Conservation (phyloP, 2,888 invertebrate species). For the Polyommatus icarus region DNA sequence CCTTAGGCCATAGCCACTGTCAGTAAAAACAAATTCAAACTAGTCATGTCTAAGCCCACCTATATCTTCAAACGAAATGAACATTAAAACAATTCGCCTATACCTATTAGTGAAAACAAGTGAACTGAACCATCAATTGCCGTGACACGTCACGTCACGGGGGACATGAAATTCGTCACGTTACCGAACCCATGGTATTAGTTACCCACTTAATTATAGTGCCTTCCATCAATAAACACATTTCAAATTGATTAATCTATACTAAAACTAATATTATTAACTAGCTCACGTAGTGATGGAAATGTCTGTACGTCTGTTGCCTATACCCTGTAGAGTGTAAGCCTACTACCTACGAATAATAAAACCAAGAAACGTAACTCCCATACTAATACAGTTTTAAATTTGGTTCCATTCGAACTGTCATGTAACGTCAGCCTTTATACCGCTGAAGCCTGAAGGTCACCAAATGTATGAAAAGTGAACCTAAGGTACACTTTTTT, state of each 20-base stretch:
- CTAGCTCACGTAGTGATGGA: too few species aligned
- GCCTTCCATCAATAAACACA: background rate
- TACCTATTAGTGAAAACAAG: background rate
- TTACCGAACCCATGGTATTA: background rate
- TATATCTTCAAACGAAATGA: background rate
- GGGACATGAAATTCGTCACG: constrained; percentile 9
- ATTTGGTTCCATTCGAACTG: too few species aligned
- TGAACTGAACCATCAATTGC: background rate
- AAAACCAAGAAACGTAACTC: too few species aligned
- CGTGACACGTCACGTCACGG: background rate
- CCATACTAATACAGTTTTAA: too few species aligned
- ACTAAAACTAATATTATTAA: background rate
- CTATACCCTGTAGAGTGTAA: too few species aligned
- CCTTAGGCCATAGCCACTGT: too few species aligned
- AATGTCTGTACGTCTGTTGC: too few species aligned
- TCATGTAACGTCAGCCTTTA: too few species aligned
- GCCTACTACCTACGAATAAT: too few species aligned
- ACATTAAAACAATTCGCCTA: background rate
- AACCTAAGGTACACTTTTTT: too few species aligned
- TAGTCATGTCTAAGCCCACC: background rate
- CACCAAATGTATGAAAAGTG: too few species aligned
- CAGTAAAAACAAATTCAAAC: background rate
- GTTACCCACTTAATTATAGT: background rate
- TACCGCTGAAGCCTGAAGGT: too few species aligned
- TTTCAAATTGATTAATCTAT: background rate